phyloP scores from a whole-genome alignment of 1,140 invertebrate species.

The Drosophila eugracilis region DNA sequence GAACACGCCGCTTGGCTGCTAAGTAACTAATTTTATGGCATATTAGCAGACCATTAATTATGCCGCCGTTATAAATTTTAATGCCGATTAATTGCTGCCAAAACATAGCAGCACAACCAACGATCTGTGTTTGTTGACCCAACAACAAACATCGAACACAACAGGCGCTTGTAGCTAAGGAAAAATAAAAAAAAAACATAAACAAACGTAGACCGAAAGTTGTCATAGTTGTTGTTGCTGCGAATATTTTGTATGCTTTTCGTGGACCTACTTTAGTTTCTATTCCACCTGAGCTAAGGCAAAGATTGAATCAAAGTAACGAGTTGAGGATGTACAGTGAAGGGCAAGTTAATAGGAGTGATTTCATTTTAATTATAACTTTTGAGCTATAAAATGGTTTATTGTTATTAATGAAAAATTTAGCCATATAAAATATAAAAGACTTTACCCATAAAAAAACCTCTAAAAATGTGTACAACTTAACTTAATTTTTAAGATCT shows the following conservation, averaged over 20 bases:
- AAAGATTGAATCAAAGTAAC: constrained; percentile 20
- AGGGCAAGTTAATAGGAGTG: background rate
- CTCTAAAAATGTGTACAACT: too few relatives aligned
- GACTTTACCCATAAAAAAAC: too few relatives aligned
- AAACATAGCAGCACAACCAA: constrained; percentile 65
- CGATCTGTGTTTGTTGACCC: constrained; percentile 49
- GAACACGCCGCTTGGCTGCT: constrained; percentile 63
- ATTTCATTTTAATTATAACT: background rate
- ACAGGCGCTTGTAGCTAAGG: constrained; percentile 49
- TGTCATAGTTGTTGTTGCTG: constrained; percentile 36
- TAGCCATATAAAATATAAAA: too few relatives aligned
- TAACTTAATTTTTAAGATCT: constrained; percentile 3
- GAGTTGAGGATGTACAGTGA: too few relatives aligned
- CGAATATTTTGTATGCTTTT: constrained; percentile 33
- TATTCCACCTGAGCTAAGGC: constrained; percentile 27
- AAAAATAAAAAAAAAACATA: constrained; percentile 14
- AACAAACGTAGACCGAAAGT: constrained; percentile 52
- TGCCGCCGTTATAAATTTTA: constrained; percentile 78
- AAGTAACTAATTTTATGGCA: constrained; percentile 82
- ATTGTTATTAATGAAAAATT: too few relatives aligned
- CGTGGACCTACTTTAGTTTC: constrained; percentile 38
- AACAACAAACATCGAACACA: constrained; percentile 54
- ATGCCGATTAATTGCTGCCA: constrained; percentile 83
- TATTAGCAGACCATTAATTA: constrained; percentile 82
- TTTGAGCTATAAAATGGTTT: too few relatives aligned